Evolutionary conservation across 2,888 invertebrate genomes (phyloP), one percentile per base, ranked within the genome.

Genomic region (Epirrita christyi): DNA sequence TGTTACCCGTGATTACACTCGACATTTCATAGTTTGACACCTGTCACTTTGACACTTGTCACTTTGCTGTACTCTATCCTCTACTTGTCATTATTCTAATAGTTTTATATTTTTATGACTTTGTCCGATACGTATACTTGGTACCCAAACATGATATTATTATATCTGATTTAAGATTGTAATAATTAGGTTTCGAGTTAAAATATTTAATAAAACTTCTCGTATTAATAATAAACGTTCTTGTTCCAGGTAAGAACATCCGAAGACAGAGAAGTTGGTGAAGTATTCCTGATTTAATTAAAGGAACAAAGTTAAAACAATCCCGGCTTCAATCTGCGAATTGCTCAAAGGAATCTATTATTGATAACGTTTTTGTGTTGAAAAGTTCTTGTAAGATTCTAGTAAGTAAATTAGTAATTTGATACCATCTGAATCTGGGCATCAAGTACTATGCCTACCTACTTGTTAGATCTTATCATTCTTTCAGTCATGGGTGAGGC

Each of bases 211-310:
- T 37, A 49, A 36, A 47, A 59, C 37, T 58, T 60, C 42, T 44
- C 47, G 34, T 56, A 29, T 46, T 61, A 67, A 69, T 68, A 71
- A 69, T 79, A 73, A 63, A 56, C 41, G 56, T 76, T 67, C 66
- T 82, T 81, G 81, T 85, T 83, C 14, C 87, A 87, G 88, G 88
- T 87, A 88, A 86, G 85, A 70, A 41, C 42, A 64, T 61, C 60
- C 43, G 66, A 54, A 71, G 64, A 50, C 66, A 64, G 68, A 64
- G 68, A 65, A 70, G 72, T 72, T 73, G 37, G 66, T 64, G 61
- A 80, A 82, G 80, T 76, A 81, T 80, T 76, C 64, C 66, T 63
- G 62, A 68, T 78, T 81, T 83, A 81, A 85, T 85, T 84, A 83
- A 81, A 71, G 66, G 72, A 66, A 69, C 69, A 64, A 72, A 78